A percentile compares a stretch with the other conserved stretches of the same genome.
These are phyloP conservation scores for Hermaeophaga mercurialis DNA, from an alignment of 2,888 invertebrate genomes.

Conservation along the genomic window DNA sequence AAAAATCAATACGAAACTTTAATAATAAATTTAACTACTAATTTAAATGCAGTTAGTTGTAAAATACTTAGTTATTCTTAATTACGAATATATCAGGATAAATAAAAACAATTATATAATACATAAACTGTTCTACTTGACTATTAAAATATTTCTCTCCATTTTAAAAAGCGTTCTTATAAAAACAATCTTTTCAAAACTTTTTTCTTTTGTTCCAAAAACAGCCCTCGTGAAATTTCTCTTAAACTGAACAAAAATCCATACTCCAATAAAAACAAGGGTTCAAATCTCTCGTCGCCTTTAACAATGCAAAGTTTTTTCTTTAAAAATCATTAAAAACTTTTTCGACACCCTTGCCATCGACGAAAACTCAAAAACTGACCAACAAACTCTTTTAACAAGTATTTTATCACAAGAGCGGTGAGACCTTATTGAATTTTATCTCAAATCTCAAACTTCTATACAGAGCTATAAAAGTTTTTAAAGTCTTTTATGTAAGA, in stretches of 20 bases:
- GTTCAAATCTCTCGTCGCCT: neutral
- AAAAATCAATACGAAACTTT: too few species aligned
- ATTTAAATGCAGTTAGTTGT: too few species aligned
- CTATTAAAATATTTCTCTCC: too few species aligned
- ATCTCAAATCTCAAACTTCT: constrained; percentile 1
- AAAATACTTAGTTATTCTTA: too few species aligned
- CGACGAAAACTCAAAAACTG: constrained; percentile 6
- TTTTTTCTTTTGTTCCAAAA: neutral
- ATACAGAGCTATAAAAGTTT: constrained; percentile 1
- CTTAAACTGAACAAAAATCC: neutral
- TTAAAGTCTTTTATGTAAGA: neutral
- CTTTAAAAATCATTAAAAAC: neutral
- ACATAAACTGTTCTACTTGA: too few species aligned
- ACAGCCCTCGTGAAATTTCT: neutral
- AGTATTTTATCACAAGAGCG: constrained; percentile 21
- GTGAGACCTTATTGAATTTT: constrained; percentile 17
- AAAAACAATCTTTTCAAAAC: neutral
- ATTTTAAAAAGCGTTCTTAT: neutral
- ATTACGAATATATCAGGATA: too few species aligned
- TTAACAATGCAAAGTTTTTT: constrained; percentile 1
- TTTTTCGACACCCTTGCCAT: constrained; percentile 6
- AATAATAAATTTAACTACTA: too few species aligned
- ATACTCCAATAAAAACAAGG: neutral
- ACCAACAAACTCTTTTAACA: constrained; percentile 25
- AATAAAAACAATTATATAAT: too few species aligned